Conservation (phyloP, 1,140 invertebrate species). For the Acromyrmex echinatior region DNA sequence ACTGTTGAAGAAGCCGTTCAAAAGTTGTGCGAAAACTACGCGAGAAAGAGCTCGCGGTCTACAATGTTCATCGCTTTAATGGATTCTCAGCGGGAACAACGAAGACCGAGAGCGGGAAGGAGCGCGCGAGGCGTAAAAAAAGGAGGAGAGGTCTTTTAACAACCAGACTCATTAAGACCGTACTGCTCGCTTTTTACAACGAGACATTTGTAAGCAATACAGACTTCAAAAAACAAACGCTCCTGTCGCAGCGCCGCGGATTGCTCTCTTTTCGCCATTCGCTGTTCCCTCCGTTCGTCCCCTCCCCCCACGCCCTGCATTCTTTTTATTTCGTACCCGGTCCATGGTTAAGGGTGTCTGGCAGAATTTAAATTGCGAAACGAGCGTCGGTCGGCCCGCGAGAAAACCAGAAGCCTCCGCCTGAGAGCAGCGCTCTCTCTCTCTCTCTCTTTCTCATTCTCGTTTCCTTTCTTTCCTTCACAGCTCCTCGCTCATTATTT, state of each 20-base stretch:
- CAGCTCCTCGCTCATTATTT: conserved; percentile 17
- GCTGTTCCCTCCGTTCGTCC: conserved; percentile 39
- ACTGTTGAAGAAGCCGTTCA: neutral
- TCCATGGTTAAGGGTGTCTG: conserved; percentile 77
- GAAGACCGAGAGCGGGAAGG: conserved; percentile 32
- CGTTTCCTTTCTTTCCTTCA: neutral
- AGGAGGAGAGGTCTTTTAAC: conserved; percentile 84
- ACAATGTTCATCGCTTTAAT: conserved; percentile 71
- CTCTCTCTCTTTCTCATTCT: neutral
- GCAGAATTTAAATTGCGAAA: conserved; percentile 76
- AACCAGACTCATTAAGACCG: conserved; percentile 86
- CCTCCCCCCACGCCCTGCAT: conserved; percentile 32
- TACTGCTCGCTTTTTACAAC: conserved; percentile 84
- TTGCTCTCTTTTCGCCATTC: conserved; percentile 78
- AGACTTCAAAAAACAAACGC: conserved; percentile 86
- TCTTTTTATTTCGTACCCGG: conserved; percentile 40
- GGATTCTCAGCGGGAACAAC: conserved; percentile 52
- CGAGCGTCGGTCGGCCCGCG: conserved; percentile 41
- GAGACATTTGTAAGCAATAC: conserved; percentile 87
- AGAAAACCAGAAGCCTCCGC: conserved; percentile 54
- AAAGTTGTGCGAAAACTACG: neutral
- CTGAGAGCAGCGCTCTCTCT: conserved; percentile 33
- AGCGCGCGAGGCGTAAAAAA: conserved; percentile 73
- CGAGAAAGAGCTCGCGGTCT: conserved; percentile 48
- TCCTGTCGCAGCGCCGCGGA: conserved; percentile 74